Evolutionary conservation across 2,797 vertebrate genomes (phyloP).

Genomic region (Phataginus tricuspis): DNA sequence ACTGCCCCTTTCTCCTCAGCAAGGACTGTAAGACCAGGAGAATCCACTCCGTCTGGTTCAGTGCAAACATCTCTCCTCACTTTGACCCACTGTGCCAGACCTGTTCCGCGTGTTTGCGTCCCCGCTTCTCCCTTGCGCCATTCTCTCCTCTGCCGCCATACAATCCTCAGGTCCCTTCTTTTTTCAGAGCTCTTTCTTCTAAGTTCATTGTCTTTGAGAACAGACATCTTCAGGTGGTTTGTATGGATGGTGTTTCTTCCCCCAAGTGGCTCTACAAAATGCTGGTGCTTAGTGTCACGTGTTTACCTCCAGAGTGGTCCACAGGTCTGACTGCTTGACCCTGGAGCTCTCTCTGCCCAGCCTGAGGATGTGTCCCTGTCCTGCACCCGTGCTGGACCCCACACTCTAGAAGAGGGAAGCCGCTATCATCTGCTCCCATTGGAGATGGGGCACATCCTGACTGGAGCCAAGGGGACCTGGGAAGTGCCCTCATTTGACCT

Average conservation of each 20-base stretch:
- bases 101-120: background rate
- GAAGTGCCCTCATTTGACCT: background rate
- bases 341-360: background rate
- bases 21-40: background rate
- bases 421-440: background rate
- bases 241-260: background rate
- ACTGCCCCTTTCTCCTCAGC: background rate
- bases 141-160: background rate
- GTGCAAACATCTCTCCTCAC: background rate
- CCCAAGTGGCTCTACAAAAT: background rate
- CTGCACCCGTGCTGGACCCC: background rate
- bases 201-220: background rate
- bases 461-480: background rate
- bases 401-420: background rate
- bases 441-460: background rate
- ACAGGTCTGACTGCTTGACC: background rate
- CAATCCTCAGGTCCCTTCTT: background rate
- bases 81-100: background rate
- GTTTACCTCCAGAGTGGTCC: background rate
- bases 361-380: background rate
- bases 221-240: background rate
- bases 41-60: background rate
- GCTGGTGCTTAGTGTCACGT: background rate
- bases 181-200: background rate
- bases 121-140: fast-evolving